phyloP scores from a whole-genome alignment of 2,797 vertebrate species.

The Sciaenops ocellatus region DNA sequence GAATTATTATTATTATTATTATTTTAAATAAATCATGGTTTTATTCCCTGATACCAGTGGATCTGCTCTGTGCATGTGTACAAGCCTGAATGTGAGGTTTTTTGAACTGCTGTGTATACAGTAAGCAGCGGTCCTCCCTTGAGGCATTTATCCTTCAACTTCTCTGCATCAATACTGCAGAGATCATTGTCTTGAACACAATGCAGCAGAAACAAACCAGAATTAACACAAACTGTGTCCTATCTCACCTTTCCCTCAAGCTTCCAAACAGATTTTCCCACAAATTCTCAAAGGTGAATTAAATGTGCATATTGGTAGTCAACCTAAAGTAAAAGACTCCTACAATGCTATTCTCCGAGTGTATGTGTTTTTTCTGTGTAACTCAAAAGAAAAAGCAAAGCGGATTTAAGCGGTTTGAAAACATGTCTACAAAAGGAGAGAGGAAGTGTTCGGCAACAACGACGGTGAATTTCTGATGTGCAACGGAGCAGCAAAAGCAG shows the following conservation, averaged over 20 bases:
- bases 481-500: slow-evolving; percentile 54
- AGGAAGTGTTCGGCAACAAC: slow-evolving; percentile 2
- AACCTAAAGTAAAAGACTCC: background rate
- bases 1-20: background rate
- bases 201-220: slow-evolving; percentile 16
- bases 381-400: background rate
- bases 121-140: slow-evolving; percentile 6
- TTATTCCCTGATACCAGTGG: background rate
- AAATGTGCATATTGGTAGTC: background rate
- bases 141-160: slow-evolving; percentile 14
- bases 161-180: background rate
- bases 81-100: background rate
- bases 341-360: too few relatives aligned
- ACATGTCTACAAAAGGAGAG: slow-evolving; percentile 26
- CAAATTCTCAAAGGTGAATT: background rate
- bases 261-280: background rate
- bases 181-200: background rate
- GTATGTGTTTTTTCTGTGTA: background rate
- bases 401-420: slow-evolving; percentile 12
- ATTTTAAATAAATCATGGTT: background rate
- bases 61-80: background rate
- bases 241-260: background rate
- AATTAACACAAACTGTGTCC: background rate
- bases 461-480: slow-evolving; percentile 52
- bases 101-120: background rate